Base-by-base conservation (phyloP, 2,888 invertebrate species). In the Heliconius ethilla region DNA sequence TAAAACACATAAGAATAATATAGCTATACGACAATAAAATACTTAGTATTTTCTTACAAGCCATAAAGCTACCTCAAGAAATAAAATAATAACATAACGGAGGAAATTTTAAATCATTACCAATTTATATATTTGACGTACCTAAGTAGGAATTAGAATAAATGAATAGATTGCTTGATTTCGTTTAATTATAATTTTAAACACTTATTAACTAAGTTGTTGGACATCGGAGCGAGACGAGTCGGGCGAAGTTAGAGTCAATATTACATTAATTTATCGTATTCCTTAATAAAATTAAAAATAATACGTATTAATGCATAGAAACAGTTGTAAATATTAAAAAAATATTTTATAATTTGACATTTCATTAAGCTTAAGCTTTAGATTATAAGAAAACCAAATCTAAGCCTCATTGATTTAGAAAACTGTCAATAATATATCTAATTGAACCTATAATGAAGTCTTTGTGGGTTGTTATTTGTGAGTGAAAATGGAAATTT, bases 401-500 rank as follows among this genome's bases (percentile, higher is more conserved):
- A 25, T 6, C 59, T 15, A 3, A 15, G 59, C 72, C 59, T 59
- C 59, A 25, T 59, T 59, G 72, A 72, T 37, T 37, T 59, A n/a
- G 5, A 22, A 51, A 51, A 51, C 1, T 33, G 33, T 59, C 72
- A 72, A n/a, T 18, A 51, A n/a, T 33, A 29, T 11, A 69, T n/a
- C n/a, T n/a, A 25, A 9, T 37, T 59, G 25, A 59, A 25, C 15
- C 11, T 25, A 72, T 33, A 59, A 72, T 72, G 72, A 59, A 59
- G 37, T 59, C 33, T 37, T 25, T 11, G 33, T 72, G n/a, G 72
- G 25, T 72, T n/a, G 33, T 25, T 59, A 33, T 59, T n/a, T 59
- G 72, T 72, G 7, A 72, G 72, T 59, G 15, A 9, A 72, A 72
- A 37, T 59, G 5, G n/a, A n/a, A 2, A 33, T 72, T 55, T 29